Evolutionary conservation across 2,113 vertebrate species (phyloP), one percentile per base, ranked within the genome.

Genomic region (Prinia subflava): DNA sequence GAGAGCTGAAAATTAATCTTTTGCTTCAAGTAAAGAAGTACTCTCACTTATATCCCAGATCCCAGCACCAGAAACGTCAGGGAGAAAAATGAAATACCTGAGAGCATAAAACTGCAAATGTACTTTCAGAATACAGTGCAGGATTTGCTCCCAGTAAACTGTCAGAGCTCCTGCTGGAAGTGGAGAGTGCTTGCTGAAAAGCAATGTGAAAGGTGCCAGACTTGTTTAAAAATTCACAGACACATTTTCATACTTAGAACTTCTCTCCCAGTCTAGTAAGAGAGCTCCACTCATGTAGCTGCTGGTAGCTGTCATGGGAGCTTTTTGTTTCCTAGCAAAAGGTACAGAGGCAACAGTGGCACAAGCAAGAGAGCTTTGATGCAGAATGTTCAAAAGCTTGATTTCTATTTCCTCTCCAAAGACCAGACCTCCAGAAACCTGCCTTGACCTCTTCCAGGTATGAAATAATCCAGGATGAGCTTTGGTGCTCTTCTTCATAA

Each of bases 361-460:
- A 74, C 5, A 0, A 56, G 73, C 46, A 70, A 86, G 78, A 83
- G 15, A 75, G 68, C 90, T 95, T 91, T 96, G 96, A 94, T 95
- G 79, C n/a, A 64, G 33, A 22, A 78, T 87, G 76, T 91, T 97
- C 94, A 93, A 93, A 95, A 94, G 80, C 35, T 21, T 59, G 11
- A 56, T 89, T 96, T 84, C 68, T 77, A 9, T 83, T 90, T 64
- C 49, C 13, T 57, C 31, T 81, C 69, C 65, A 65, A 89, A 87
- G 41, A 59, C 77, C 11, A 5, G 22, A 49, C 67, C 55, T 57
- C 27, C 39, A 80, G 86, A 92, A 92, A 47, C 64, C 56, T 93
- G 78, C 60, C 33, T 37, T 87, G 89, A 87, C 92, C 80, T 93
- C 68, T 89, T 78, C 52, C 27, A 78, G 73, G 41, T 80, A 73